A percentile compares a stretch with the other conserved stretches of the same genome.
Evolutionary conservation across 2,113 vertebrate genomes (phyloP).

Genomic region (Spilogale gracilis): DNA sequence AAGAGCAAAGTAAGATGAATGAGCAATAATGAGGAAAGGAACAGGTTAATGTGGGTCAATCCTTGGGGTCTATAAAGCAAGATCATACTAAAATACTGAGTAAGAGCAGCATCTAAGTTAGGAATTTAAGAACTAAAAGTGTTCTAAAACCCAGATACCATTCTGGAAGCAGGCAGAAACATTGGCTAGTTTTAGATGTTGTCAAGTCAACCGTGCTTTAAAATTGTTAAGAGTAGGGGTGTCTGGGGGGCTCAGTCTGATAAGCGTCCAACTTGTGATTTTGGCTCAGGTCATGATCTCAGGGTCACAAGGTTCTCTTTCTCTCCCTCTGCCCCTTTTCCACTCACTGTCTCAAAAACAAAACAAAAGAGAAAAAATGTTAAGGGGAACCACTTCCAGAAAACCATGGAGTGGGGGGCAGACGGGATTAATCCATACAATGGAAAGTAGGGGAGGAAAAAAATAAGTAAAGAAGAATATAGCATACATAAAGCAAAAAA

Average conservation of each 20-base stretch:
- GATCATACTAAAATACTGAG: not conserved
- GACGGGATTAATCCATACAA: not conserved
- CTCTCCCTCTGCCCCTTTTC: too few relatives aligned
- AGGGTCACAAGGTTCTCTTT: too few relatives aligned
- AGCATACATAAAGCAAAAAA: not conserved
- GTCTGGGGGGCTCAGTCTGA: not conserved
- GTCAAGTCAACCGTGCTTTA: not conserved
- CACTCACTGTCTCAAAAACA: too few relatives aligned
- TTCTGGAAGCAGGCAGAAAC: not conserved
- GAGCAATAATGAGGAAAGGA: not conserved
- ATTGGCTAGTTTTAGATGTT: not conserved
- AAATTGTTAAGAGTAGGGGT: not conserved
- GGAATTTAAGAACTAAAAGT: not conserved
- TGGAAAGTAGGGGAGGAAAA: not conserved
- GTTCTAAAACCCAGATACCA: not conserved
- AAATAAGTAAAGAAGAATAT: not conserved
- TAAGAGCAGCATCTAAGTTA: not conserved
- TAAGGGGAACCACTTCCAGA: not conserved
- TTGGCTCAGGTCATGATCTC: too few relatives aligned
- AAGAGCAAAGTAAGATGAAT: conserved; percentile 18
- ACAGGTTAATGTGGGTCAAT: not conserved
- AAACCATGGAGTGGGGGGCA: not conserved
- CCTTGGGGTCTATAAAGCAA: not conserved
- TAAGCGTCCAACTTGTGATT: not conserved
- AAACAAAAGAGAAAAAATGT: not conserved